phyloP scores from a whole-genome alignment of 2,113 vertebrate genomes.

The Microtus montanus region DNA sequence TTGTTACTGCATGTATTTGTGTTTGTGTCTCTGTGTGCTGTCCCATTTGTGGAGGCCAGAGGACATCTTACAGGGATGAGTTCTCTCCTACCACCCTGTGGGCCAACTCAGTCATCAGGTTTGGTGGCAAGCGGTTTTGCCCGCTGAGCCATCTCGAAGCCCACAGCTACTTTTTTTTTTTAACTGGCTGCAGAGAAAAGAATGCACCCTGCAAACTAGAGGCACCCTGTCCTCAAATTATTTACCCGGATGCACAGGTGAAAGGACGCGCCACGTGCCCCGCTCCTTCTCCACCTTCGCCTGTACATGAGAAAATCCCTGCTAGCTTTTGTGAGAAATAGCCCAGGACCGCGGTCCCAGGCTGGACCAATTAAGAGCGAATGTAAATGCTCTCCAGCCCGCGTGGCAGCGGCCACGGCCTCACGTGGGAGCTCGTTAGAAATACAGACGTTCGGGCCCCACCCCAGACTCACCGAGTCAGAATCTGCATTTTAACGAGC shows the following conservation, averaged over 20 bases:
- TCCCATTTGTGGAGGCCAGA: neutral
- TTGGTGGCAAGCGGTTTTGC: neutral
- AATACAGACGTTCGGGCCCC: slow-evolving; percentile 69
- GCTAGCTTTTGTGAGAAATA: neutral
- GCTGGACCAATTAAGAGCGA: slow-evolving; percentile 33
- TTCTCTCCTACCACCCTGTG: neutral
- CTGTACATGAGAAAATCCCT: neutral
- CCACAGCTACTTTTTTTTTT: neutral
- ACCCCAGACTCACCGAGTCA: slow-evolving; percentile 47
- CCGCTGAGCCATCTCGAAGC: neutral
- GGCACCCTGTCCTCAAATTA: slow-evolving; percentile 86
- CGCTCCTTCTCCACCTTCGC: neutral
- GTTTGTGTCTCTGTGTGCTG: neutral
- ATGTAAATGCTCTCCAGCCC: neutral
- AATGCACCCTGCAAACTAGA: neutral
- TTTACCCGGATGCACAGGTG: neutral
- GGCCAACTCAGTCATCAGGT: neutral
- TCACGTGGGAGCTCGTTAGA: slow-evolving; percentile 75
- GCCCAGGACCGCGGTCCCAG: neutral
- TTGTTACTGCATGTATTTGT: neutral
- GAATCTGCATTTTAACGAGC: slow-evolving; percentile 82
- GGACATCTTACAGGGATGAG: neutral
- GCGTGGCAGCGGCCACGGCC: neutral
- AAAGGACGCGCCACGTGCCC: neutral
- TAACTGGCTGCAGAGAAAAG: neutral